A percentile compares a stretch with the other conserved stretches of the same genome.
Evolutionary conservation across 2,888 invertebrate genomes (phyloP).

Genomic region (Pyrrhia umbra): DNA sequence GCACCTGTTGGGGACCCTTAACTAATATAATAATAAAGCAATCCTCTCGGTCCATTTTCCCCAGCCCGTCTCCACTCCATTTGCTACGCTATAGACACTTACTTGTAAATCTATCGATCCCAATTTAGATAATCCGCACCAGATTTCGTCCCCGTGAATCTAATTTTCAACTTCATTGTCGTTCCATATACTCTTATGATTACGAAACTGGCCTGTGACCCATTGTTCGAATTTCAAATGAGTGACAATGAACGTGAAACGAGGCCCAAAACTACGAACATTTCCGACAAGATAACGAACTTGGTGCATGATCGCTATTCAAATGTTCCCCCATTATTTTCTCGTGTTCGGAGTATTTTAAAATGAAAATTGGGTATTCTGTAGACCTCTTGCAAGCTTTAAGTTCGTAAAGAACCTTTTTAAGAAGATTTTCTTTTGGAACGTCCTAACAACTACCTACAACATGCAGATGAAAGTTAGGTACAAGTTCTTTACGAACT

Average conservation of each 20-base stretch:
- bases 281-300: constrained; percentile 56
- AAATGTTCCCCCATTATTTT: constrained; percentile 44
- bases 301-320: constrained; percentile 51
- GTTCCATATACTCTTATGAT: constrained; percentile 44
- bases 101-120: constrained; percentile 54
- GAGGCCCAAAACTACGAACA: constrained; percentile 49
- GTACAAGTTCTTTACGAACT: constrained; percentile 48
- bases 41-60: constrained; percentile 48
- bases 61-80: constrained; percentile 36
- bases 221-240: constrained; percentile 53
- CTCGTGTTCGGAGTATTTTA: constrained; percentile 34
- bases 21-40: constrained; percentile 48
- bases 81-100: constrained; percentile 44
- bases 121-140: constrained; percentile 51
- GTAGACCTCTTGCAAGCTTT: constrained; percentile 27
- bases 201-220: constrained; percentile 51
- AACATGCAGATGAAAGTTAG: constrained; percentile 55
- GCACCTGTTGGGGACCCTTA: constrained; percentile 52
- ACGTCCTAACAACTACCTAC: constrained; percentile 48
- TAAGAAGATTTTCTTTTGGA: constrained; percentile 46
- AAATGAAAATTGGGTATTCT: constrained; percentile 45
- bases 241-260: constrained; percentile 48
- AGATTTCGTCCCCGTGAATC: constrained; percentile 41
- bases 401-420: constrained; percentile 38
- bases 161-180: constrained; percentile 45